Base-by-base conservation (phyloP, 2,888 invertebrate species). In the Tinea trinotella region DNA sequence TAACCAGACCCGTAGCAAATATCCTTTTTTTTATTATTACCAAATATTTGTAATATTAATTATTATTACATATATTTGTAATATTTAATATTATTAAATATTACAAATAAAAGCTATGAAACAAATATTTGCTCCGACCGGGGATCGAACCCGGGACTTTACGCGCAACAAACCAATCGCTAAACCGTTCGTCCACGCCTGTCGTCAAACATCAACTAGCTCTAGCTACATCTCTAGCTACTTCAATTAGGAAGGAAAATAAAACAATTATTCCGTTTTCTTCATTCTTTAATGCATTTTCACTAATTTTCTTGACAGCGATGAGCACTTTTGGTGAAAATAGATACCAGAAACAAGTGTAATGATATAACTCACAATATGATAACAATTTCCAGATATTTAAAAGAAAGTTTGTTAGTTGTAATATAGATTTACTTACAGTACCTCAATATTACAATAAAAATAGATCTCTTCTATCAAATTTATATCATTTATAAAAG, bases 321-420 rank as follows among this genome's bases (percentile, higher is more conserved):
- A 88, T 89, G 90, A 90, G 90, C 90, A 90, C 89, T 89, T 90
- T 89, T 88, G 89, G 90, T 89, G 89, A 89, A 89, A 89, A 82
- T 81, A 85, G 84, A 76, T 82, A 82, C 78, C 78, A 82, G 81
- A 57, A 56, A 55, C 56, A 12, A 57, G 46, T 54, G 30, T 36
- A 48, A 55, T 55, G 82, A 72, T 78, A 44, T 17, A 44, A 55
- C 52, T 13, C 34, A 19, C 30, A 44, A 40, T 18, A 46, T 13
- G 74, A 78, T 57, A 57, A 55, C 56, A 56, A 48, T 53, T 19
- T 48, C 46, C 19, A 18, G 49, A 49, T n/a, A 19, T 50, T 24
- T 18, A 50, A 48, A 50, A 48, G 13, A 22, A 50, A 50, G 24
- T 18, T 19, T 24, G 22, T 18, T 48, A 48, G 48, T n/a, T n/a